Conservation (phyloP, 2,888 invertebrate genomes). For the Criorhina ranunculi region DNA sequence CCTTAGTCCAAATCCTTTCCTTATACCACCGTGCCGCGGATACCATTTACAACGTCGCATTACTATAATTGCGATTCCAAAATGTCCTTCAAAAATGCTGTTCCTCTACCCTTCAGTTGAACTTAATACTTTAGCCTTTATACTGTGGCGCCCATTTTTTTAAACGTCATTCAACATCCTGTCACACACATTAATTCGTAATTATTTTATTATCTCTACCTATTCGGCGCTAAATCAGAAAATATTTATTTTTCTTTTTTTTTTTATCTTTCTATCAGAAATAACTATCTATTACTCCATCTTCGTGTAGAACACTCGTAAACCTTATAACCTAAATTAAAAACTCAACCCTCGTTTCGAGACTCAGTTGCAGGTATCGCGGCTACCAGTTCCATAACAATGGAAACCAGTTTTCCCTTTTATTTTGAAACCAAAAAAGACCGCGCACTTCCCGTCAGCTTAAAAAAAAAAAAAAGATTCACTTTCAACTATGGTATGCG, state of each 20-base stretch:
- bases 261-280: not conserved
- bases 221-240: too few relatives aligned
- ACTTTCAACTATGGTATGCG: conserved; percentile 65
- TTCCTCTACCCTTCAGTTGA: too few relatives aligned
- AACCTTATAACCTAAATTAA: conserved; percentile 28
- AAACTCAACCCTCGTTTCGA: conserved; percentile 14
- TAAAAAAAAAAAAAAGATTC: conserved; percentile 49
- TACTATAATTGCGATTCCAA: too few relatives aligned
- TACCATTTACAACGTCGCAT: too few relatives aligned
- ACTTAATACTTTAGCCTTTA: too few relatives aligned
- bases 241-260: not conserved
- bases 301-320: conserved; percentile 5
- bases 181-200: not conserved
- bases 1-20: too few relatives aligned
- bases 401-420: conserved; percentile 46
- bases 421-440: conserved; percentile 29
- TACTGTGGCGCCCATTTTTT: not conserved
- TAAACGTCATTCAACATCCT: not conserved
- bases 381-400: conserved; percentile 15
- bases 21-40: too few relatives aligned
- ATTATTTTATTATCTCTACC: not conserved
- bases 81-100: too few relatives aligned
- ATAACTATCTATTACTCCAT: not conserved
- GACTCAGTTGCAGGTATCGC: conserved; percentile 26
- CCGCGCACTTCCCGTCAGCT: conserved; percentile 27